Conservation (phyloP, 2,113 vertebrate genomes). For the Sclerurus mexicanus region DNA sequence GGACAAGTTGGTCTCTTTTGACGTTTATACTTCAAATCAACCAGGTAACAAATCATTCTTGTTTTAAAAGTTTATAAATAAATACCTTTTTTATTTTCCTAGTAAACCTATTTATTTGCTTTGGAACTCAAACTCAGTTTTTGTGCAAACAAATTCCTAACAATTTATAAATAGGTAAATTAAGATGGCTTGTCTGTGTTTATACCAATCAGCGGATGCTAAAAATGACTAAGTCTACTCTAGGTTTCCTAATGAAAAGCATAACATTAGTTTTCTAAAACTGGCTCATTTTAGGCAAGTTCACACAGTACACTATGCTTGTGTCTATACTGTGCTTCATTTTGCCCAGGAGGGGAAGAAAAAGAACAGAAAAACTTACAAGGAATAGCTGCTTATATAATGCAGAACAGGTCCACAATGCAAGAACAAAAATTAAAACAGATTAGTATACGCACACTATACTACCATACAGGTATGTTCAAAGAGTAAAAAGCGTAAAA, state of each 20-base stretch:
- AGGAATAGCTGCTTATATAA: slow-evolving; percentile 64
- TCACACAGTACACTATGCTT: neutral
- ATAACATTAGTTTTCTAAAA: neutral
- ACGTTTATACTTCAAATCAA: neutral
- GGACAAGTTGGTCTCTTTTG: neutral
- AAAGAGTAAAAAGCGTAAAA: neutral
- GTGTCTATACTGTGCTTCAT: neutral
- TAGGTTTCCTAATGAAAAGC: neutral
- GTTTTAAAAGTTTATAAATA: neutral
- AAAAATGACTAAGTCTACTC: neutral
- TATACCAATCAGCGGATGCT: neutral
- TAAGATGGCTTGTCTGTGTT: neutral
- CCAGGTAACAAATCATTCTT: neutral
- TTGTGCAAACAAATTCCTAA: neutral
- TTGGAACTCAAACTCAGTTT: neutral
- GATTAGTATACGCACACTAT: slow-evolving; percentile 52
- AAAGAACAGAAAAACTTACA: slow-evolving; percentile 63
- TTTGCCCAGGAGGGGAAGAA: neutral
- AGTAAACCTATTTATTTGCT: neutral
- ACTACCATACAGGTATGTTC: neutral
- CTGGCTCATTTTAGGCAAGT: neutral
- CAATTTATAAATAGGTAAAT: neutral
- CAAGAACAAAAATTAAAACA: slow-evolving; percentile 68
- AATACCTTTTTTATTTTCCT: neutral
- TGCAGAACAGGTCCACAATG: slow-evolving; percentile 69